Evolutionary conservation across 2,888 invertebrate genomes (phyloP), one percentile per base, ranked within the genome.

Genomic region (Cheilosia impressa): DNA sequence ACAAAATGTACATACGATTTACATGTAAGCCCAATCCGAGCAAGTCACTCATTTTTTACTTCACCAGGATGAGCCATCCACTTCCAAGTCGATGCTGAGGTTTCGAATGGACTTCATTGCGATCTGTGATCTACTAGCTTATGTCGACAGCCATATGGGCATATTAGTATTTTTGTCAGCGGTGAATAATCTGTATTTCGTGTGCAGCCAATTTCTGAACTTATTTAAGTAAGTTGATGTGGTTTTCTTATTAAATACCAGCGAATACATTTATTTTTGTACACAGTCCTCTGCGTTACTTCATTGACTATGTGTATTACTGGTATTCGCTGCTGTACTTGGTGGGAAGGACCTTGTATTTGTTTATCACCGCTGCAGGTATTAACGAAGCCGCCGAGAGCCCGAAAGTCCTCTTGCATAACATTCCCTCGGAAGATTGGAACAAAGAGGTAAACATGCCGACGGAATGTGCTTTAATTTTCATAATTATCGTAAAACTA

Each of bases 71-170:
- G 55, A 57, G 4, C n/a, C 53, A 50, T 62, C 66, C 10, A 50
- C 22, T 31, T 38, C 43, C 9, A 63, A 55, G 17, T 55, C 71
- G 10, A 87, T 87, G 82, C 15, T 58, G 0, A 60, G 19, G 0
- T 87, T 82, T 77, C 81, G 85, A 38, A 41, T 87, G 77, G 85
- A 87, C 69, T 87, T 77, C 41, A 77, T 87, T 19, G 45, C 50
- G 6, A 63, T 87, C 43, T 87, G 85, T 52, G 77, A 87, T 19
- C 52, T 87, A 1, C 45, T 87, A 2, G 66, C 71, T 2, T 87
- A 63, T 17, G 72, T 87, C 10, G 81, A 87, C 17, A 62, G 68
- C 4, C 77, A 77, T n/a, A 72, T 87, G 81, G 85, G 81, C 13
- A 47, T 77, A 9, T 22, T 87, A 13, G 62, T 82, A 2, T 87